These are phyloP conservation scores for Danaus chrysippus DNA, from an alignment of 2,888 invertebrate genomes.

Conservation along the genomic window DNA sequence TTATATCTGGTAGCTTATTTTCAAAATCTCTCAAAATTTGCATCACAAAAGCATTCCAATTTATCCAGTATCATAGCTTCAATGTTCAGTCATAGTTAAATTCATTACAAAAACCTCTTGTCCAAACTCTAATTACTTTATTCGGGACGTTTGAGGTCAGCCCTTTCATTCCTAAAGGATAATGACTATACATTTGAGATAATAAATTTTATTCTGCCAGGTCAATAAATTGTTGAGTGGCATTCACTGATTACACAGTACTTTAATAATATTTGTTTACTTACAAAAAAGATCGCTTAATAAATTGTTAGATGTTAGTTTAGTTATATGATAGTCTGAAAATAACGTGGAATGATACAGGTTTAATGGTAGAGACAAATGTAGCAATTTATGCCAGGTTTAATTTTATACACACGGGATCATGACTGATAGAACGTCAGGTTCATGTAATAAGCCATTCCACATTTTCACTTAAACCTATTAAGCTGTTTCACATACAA, in stretches of 20 bases:
- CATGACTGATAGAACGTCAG: neutral
- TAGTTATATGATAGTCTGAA: neutral
- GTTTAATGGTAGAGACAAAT: neutral
- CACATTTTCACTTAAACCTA: neutral
- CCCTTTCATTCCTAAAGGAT: conserved; percentile 23
- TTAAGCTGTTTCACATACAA: conserved; percentile 3
- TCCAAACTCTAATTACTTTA: conserved; percentile 15
- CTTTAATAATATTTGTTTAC: neutral
- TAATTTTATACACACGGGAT: conserved; percentile 1
- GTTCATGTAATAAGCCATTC: neutral
- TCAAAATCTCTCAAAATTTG: conserved; percentile 3
- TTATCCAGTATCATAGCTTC: neutral
- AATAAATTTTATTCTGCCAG: conserved; percentile 24
- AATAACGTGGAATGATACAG: neutral
- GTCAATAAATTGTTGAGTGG: conserved; percentile 15
- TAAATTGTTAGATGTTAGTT: neutral
- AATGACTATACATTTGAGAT: conserved; percentile 22
- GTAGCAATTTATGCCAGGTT: neutral
- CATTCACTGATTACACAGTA: neutral
- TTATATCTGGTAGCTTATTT: neutral
- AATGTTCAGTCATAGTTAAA: neutral
- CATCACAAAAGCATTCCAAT: conserved; percentile 1
- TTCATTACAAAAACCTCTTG: conserved; percentile 18
- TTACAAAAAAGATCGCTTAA: neutral
- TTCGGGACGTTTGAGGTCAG: conserved; percentile 19